A percentile compares a stretch with the other conserved stretches of the same genome.
These are phyloP conservation scores for Sarcophaga subvicina DNA, from an alignment of 2,888 invertebrate genomes.

Conservation along the genomic window DNA sequence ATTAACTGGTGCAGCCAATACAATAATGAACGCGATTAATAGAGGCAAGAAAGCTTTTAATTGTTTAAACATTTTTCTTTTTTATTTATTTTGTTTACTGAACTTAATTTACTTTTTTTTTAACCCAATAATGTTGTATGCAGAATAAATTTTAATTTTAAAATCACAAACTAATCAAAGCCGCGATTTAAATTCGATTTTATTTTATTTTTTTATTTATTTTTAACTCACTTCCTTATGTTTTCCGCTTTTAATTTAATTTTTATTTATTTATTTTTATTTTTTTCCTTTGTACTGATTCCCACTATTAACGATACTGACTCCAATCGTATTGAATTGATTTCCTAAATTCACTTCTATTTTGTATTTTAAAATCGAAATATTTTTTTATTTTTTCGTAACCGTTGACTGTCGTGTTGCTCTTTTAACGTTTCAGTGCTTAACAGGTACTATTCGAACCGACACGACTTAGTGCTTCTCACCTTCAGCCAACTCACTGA, in stretches of 20 bases:
- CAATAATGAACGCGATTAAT: neutral
- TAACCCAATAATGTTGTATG: neutral
- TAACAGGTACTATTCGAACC: neutral
- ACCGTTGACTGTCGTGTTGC: neutral
- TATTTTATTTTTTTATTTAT: neutral
- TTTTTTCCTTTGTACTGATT: neutral
- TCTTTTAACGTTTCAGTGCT: neutral
- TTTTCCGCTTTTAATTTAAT: neutral
- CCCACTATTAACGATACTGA: no score
- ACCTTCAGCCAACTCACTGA: neutral
- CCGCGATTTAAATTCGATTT: neutral
- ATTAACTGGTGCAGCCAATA: conserved; percentile 1
- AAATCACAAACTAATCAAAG: neutral
- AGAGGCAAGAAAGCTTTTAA: neutral
- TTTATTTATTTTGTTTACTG: conserved; percentile 26
- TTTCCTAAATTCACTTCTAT: conserved; percentile 36
- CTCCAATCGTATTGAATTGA: neutral
- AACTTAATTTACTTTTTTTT: conserved; percentile 12
- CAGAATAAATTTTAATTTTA: neutral
- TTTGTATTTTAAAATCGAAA: neutral
- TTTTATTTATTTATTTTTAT: no score
- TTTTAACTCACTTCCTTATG: neutral
- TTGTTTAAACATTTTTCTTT: conserved; percentile 7
- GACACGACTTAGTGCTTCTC: neutral
- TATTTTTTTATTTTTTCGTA: neutral